Base-by-base conservation (phyloP, 2,888 invertebrate species). In the Mythimna loreyi region DNA sequence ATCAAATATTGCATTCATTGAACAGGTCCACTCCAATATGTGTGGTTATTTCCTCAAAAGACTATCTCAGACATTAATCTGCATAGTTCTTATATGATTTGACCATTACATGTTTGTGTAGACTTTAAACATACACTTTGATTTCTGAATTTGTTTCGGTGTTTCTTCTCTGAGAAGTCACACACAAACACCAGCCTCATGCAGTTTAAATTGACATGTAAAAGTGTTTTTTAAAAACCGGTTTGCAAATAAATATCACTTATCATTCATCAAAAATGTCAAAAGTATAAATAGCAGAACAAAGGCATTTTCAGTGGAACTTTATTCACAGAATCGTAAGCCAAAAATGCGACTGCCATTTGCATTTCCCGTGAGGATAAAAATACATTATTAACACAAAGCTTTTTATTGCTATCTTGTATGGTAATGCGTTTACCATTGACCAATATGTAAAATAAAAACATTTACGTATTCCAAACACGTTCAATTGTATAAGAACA, bases 401-500 rank as follows among this genome's bases (percentile, higher is more conserved):
- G 50, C 56, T 56, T 78, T 72, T 72, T 73, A 76, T 67, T 33
- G n/a, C 28, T 63, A 58, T 53, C 49, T 67, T 64, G 67, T 73
- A 76, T 73, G 79, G 21, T 73, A 73, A 76, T 67, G 50, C 58
- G 45, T 61, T 50, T n/a, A 59, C 52, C 49, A 66, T 60, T 78
- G 80, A 78, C 65, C 80, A 74, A 74, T 74, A 69, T 66, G 80
- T 62, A 63, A 45, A 62, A 52, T 25, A 47, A 58, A 53, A 45
- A 56, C 56, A 30, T 23, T 66, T 23, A 65, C 60, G 25, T 60
- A 77, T 79, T 59, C 75, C 9, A 19, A 53, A 16, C 75, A 80
- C 62, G 69, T 56, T 9, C 21, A 13, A 49, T 19, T 8, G 28
- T 49, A 75, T 79, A 80, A 53, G 75, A 79, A 63, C 36, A 11